Percentiles rank a stretch among this genome's conserved stretches.
These are phyloP conservation scores for Laterallus jamaicensis DNA, from an alignment of 2,113 vertebrate species.

Conservation along the genomic window DNA sequence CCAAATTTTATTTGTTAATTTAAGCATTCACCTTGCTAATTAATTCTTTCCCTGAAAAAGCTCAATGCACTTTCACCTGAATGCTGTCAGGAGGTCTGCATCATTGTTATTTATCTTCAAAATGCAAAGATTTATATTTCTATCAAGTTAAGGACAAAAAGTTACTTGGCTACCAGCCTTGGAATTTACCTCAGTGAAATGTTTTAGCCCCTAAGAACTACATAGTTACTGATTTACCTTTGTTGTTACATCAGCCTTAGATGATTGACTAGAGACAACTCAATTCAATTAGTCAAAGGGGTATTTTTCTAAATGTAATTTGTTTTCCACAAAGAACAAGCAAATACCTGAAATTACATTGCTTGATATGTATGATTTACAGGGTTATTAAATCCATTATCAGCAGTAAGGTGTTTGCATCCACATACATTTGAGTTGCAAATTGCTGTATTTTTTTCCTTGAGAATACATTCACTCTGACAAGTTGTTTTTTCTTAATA, in stretches of 20 bases:
- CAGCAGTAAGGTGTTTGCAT: slow-evolving; percentile 2
- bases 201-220: neutral
- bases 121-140: neutral
- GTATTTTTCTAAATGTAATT: neutral
- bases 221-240: neutral
- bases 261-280: neutral
- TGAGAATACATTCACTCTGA: neutral
- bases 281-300: neutral
- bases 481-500: slow-evolving; percentile 9
- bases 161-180: neutral
- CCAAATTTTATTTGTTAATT: neutral
- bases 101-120: neutral
- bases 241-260: neutral
- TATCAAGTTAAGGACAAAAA: neutral
- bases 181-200: neutral
- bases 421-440: neutral
- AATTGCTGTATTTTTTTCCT: slow-evolving; percentile 1
- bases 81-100: neutral
- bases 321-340: neutral
- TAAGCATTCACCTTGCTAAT: neutral
- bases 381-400: neutral
- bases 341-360: neutral
- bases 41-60: neutral
- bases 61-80: neutral
- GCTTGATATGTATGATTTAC: neutral